A percentile compares a stretch with the other conserved stretches of the same genome.
These are phyloP conservation scores for Eumeta japonica DNA, from an alignment of 1,140 invertebrate species.

Conservation along the genomic window DNA sequence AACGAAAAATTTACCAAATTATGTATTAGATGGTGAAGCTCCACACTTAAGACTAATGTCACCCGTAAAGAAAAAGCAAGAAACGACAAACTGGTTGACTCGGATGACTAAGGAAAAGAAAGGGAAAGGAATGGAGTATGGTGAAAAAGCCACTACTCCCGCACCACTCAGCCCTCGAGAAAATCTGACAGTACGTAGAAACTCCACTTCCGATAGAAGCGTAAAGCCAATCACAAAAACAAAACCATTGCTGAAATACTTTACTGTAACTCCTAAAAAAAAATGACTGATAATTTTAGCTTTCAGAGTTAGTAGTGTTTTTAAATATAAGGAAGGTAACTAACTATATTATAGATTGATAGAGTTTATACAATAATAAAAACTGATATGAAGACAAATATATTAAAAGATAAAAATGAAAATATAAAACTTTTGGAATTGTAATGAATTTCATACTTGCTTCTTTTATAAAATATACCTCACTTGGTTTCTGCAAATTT, in stretches of 20 bases:
- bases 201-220: conserved; percentile 30
- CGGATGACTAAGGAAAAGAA: conserved; percentile 63
- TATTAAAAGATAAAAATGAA: no score
- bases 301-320: no score
- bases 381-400: no score
- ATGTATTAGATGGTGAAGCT: conserved; percentile 70
- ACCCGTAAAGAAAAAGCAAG: conserved; percentile 64
- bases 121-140: conserved; percentile 19
- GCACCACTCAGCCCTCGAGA: conserved; percentile 62
- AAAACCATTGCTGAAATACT: conserved; percentile 39
- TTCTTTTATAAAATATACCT: no score
- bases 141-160: conserved; percentile 53
- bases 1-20: conserved; percentile 75
- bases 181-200: conserved; percentile 50
- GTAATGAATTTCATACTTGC: no score
- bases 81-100: conserved; percentile 72
- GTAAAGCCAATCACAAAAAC: conserved; percentile 23
- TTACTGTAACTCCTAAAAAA: conserved; percentile 24
- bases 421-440: no score
- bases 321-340: no score
- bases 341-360: no score
- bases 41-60: conserved; percentile 71
- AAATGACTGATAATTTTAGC: no score
- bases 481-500: no score
- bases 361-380: no score